These are phyloP conservation scores for Temnothorax unifasciatus DNA, from an alignment of 2,888 invertebrate genomes.

Conservation along the genomic window DNA sequence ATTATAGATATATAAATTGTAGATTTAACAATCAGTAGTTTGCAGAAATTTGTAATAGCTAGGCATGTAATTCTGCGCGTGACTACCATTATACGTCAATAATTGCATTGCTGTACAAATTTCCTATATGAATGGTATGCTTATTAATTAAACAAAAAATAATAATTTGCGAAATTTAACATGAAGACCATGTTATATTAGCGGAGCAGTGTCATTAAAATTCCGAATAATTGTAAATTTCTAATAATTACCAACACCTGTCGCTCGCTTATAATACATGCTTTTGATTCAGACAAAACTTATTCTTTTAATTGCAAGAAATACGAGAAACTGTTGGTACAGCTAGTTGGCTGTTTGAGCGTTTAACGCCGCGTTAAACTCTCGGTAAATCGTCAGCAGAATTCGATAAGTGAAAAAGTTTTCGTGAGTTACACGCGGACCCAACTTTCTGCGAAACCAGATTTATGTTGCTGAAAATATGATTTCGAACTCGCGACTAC, in stretches of 20 bases:
- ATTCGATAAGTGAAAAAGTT: constrained; percentile 55
- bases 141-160: constrained; percentile 4
- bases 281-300: constrained; percentile 19
- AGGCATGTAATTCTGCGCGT: neutral
- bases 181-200: neutral
- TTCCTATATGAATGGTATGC: neutral
- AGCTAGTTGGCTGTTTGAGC: constrained; percentile 9
- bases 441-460: constrained; percentile 46
- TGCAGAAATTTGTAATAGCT: neutral
- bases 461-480: constrained; percentile 56
- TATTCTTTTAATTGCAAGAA: constrained; percentile 56
- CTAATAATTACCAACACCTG: neutral
- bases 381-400: constrained; percentile 49
- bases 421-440: constrained; percentile 39
- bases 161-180: neutral
- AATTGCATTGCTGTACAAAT: constrained; percentile 22
- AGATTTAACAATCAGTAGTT: neutral
- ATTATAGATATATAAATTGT: neutral
- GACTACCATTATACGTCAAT: neutral
- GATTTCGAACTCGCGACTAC: constrained; percentile 43
- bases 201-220: neutral
- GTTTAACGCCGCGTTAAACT: constrained; percentile 49
- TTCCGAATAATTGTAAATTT: neutral
- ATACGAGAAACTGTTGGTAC: constrained; percentile 39
- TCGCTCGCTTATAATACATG: neutral